Percentiles rank a stretch among this genome's conserved stretches.
Conservation (phyloP, 2,113 vertebrate genomes). For the Corydoras maculifer region DNA sequence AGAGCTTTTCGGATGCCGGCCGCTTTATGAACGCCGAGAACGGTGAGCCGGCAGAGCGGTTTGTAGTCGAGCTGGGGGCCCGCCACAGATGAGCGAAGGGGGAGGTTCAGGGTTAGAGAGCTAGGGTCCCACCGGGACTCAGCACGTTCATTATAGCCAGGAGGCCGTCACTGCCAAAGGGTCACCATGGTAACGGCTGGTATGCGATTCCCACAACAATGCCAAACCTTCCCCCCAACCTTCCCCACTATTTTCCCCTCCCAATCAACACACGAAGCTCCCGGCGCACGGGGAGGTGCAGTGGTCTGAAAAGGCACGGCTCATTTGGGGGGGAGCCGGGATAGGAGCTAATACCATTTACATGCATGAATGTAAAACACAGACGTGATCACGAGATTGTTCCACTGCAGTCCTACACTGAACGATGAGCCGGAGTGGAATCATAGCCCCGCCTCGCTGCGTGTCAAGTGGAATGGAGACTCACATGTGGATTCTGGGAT, state of each 20-base stretch:
- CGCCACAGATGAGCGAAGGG: conserved; percentile 46
- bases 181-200: conserved; percentile 66
- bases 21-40: no score
- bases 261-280: conserved; percentile 41
- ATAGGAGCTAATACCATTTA: conserved; percentile 7
- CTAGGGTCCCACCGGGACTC: conserved; percentile 55
- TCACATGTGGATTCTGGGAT: conserved; percentile 8
- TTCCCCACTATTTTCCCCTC: conserved; percentile 29
- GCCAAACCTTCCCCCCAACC: conserved; percentile 49
- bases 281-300: neutral
- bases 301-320: conserved; percentile 1
- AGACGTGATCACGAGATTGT: conserved; percentile 38
- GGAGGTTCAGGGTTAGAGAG: conserved; percentile 37
- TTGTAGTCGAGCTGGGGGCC: conserved; percentile 19
- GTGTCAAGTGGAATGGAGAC: no score
- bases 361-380: conserved; percentile 27
- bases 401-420: conserved; percentile 49
- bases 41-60: neutral
- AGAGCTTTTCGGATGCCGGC: neutral
- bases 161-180: conserved; percentile 59
- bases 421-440: conserved; percentile 32
- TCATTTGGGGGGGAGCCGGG: neutral
- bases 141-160: conserved; percentile 65
- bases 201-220: conserved; percentile 72
- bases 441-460: neutral